These are phyloP conservation scores for Radopholus similis DNA, from an alignment of 1,140 invertebrate species.

Conservation along the genomic window DNA sequence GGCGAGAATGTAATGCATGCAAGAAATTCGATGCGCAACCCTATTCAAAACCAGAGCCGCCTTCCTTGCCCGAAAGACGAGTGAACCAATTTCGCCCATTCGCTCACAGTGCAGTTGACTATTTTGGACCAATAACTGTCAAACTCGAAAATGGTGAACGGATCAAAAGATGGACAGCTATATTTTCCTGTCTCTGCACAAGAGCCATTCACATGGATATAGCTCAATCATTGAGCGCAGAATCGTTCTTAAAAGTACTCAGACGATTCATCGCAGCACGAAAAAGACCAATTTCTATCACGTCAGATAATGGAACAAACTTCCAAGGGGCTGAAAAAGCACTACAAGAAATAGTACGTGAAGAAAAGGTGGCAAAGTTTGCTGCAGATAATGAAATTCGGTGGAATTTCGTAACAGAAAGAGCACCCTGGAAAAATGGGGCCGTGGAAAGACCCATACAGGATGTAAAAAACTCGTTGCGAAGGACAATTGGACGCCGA, in stretches of 20 bases:
- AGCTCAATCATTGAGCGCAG: background rate
- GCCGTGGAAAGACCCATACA: background rate
- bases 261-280: background rate
- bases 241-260: background rate
- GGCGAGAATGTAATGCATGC: background rate
- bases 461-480: background rate
- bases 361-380: background rate
- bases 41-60: background rate
- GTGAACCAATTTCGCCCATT: background rate
- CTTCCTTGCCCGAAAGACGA: background rate
- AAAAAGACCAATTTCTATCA: background rate
- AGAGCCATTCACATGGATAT: background rate
- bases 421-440: background rate
- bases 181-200: background rate
- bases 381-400: background rate
- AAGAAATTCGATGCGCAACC: background rate
- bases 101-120: background rate
- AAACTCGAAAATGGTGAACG: background rate
- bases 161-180: background rate
- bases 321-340: background rate
- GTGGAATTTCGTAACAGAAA: background rate
- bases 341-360: background rate
- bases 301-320: background rate
- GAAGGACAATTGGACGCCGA: background rate
- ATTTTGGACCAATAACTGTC: background rate